A percentile compares a stretch with the other conserved stretches of the same genome.
Evolutionary conservation across 2,113 vertebrate genomes (phyloP).

Genomic region (Cyphomyrus discorhynchus): DNA sequence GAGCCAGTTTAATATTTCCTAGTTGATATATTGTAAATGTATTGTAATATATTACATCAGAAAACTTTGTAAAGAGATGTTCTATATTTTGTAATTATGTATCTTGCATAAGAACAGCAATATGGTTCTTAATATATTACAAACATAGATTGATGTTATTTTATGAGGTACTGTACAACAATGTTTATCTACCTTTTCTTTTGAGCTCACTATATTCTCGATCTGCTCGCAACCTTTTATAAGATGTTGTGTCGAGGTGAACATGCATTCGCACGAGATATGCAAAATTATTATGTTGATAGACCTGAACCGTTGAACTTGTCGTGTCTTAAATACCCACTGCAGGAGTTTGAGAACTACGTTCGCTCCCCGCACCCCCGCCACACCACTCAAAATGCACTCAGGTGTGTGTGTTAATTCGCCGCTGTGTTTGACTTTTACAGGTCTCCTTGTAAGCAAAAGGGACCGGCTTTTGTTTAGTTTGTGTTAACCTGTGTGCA

Average conservation of each 20-base stretch:
- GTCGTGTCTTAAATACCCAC: not conserved
- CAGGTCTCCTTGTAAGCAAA: not conserved
- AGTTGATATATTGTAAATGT: conserved; percentile 68
- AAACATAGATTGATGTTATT: conserved; percentile 62
- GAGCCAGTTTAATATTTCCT: conserved; percentile 66
- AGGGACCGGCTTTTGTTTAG: conserved; percentile 13
- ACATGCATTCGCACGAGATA: conserved; percentile 49
- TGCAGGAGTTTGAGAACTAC: not conserved
- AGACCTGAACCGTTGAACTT: not conserved
- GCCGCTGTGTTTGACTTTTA: not conserved
- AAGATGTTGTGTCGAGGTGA: conserved; percentile 12
- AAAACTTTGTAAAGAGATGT: conserved; percentile 80
- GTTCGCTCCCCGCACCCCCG: not conserved
- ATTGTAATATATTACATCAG: conserved; percentile 71
- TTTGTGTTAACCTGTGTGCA: conserved; percentile 11
- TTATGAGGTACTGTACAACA: conserved; percentile 47
- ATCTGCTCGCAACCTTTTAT: conserved; percentile 26
- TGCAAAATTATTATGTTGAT: conserved; percentile 25
- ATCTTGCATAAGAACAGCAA: conserved; percentile 71
- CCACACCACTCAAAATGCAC: not conserved
- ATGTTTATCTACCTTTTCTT: conserved; percentile 58
- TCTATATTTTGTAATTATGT: conserved; percentile 87
- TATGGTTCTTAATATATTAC: conserved; percentile 64
- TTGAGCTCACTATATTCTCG: conserved; percentile 43
- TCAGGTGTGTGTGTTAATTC: not conserved